Conservation (phyloP, 2,113 vertebrate species). For the Equus przewalskii region DNA sequence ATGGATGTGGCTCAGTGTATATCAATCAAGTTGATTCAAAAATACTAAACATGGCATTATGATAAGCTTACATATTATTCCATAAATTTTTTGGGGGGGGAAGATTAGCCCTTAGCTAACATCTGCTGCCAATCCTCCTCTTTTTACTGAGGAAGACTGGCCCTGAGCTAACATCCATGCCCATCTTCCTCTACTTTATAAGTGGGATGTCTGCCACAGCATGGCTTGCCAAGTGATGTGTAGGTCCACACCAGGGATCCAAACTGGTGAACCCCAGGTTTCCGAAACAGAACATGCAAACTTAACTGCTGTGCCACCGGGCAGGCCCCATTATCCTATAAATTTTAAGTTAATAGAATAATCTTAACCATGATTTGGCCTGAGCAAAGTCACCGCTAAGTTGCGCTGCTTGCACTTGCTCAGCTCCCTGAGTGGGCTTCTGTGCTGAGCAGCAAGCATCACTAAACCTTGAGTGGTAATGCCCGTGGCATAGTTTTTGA, state of each 20-base stretch:
- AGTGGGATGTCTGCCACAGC: too few relatives aligned
- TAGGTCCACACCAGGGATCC: too few relatives aligned
- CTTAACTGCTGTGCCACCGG: too few relatives aligned
- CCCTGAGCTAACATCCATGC: too few relatives aligned
- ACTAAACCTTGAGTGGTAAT: accelerated
- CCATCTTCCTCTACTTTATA: too few relatives aligned
- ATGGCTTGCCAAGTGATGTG: too few relatives aligned
- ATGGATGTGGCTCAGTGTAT: background rate
- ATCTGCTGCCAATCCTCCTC: too few relatives aligned
- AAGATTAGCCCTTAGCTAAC: too few relatives aligned
- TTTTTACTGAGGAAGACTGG: too few relatives aligned
- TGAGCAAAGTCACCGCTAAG: background rate
- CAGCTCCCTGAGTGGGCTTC: accelerated
- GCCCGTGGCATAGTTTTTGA: background rate
- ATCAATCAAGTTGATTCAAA: background rate
- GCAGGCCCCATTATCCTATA: background rate
- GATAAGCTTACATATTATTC: background rate
- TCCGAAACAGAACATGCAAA: too few relatives aligned
- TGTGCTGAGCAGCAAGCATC: accelerated
- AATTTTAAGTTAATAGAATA: background rate
- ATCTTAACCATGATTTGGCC: too few relatives aligned
- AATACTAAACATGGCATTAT: background rate
- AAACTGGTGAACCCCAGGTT: too few relatives aligned
- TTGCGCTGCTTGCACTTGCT: accelerated
- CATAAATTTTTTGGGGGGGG: background rate